Evolutionary conservation across 2,888 invertebrate genomes (phyloP).

Genomic region (Cephus runcator): DNA sequence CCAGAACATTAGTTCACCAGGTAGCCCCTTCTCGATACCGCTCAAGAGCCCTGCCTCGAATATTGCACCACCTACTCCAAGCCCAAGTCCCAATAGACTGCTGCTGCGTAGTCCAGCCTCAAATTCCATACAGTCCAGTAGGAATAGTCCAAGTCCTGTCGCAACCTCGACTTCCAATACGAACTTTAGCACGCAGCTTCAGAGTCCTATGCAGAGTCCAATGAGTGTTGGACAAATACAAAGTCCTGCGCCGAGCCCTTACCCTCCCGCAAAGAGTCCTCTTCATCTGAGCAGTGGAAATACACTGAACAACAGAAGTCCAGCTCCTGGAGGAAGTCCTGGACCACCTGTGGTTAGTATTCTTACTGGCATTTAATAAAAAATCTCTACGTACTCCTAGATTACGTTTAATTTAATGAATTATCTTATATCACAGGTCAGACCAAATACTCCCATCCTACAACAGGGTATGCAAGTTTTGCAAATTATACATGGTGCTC

Average conservation of each 20-base stretch:
- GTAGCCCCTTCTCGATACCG: slow-evolving; percentile 63
- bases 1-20: slow-evolving; percentile 59
- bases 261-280: slow-evolving; percentile 63
- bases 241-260: slow-evolving; percentile 62
- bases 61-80: slow-evolving; percentile 62
- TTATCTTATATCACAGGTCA: slow-evolving; percentile 44
- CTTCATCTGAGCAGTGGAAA: slow-evolving; percentile 53
- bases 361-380: neutral
- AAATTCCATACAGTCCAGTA: slow-evolving; percentile 60
- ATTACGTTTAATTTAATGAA: neutral
- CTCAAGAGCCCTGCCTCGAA: slow-evolving; percentile 63
- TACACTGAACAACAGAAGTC: slow-evolving; percentile 59
- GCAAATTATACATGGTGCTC: slow-evolving; percentile 62
- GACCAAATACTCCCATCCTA: slow-evolving; percentile 60
- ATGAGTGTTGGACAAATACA: slow-evolving; percentile 62
- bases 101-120: slow-evolving; percentile 61
- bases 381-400: neutral
- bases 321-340: slow-evolving; percentile 62
- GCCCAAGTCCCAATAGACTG: slow-evolving; percentile 61
- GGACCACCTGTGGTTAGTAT: slow-evolving; percentile 60
- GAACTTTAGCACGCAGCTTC: slow-evolving; percentile 59
- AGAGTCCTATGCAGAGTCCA: slow-evolving; percentile 64
- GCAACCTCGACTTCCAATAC: slow-evolving; percentile 51
- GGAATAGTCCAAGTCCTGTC: slow-evolving; percentile 62
- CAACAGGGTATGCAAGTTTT: slow-evolving; percentile 64